Evolutionary conservation across 1,140 invertebrate genomes (phyloP), one percentile per base, ranked within the genome.

Genomic region (Adelges cooleyi): DNA sequence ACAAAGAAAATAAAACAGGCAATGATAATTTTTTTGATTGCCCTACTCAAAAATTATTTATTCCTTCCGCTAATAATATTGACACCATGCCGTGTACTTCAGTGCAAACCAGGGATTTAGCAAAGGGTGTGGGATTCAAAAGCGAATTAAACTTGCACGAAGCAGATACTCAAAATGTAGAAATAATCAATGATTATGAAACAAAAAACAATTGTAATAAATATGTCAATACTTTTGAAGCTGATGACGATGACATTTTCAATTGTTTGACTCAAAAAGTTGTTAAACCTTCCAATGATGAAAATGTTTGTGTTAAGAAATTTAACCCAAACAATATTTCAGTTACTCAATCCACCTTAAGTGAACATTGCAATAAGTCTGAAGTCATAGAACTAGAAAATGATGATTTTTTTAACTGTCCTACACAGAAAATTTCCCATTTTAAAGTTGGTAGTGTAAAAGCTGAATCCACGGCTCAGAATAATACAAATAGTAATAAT

Each of bases 161-260:
- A 33, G 11, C 29, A 33, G 29, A 33, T 33, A 33, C 5, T 33
- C 29, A 33, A 33, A 33, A n/a, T n/a, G n/a, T n/a, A n/a, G n/a
- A n/a, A n/a, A n/a, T n/a, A n/a, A n/a, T n/a, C n/a, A n/a, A n/a
- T n/a, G n/a, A n/a, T n/a, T n/a, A n/a, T n/a, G n/a, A n/a, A 33
- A 33, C 29, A 33, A 33, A 33, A 11, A 6, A 6, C 29, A 33
- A 33, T 11, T 33, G n/a, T n/a, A 33, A 33, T 6, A 33, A 33
- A 6, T 33, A 6, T 33, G 11, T 33, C 5, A 56, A 56, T 56
- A 56, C 53, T 42, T 56, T 56, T 56, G 53, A 56, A 18, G 36
- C 53, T 4, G 53, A 56, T 17, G 53, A 56, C 17, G 53, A 56
- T 56, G 53, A 56, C 10, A 25, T 56, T 17, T 56, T 56, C 13